Evolutionary conservation across 1,140 invertebrate genomes (phyloP), one percentile per base, ranked within the genome.

Genomic region (Drosophila albomicans): DNA sequence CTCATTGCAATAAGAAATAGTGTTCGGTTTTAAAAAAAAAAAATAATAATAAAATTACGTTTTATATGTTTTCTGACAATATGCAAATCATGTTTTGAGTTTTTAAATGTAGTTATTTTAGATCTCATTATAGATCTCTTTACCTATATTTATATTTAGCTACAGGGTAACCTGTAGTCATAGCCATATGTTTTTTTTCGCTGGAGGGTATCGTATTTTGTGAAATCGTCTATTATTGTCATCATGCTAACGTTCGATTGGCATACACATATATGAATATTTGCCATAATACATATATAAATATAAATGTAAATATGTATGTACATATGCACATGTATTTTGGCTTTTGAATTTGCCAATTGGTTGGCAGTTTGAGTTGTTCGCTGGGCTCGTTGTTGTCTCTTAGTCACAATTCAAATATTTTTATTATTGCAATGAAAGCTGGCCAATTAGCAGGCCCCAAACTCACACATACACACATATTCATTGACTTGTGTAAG

Each of bases 201-300:
- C 25, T 30, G 13, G n/a, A 48, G 49, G 51, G 57, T 81, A 69
- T 86, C 79, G 71, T 87, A 86, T 86, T 86, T 86, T 87, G 82
- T 88, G 82, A 86, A 86, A 86, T 88, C 82, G 82, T 82, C 84
- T 88, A 88, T 86, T 79, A 87, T 87, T 87, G 82, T 87, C 82
- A 88, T 88, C 82, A 87, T 86, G 84, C 82, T 86, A 86, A 86
- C 82, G 84, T 79, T 86, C 82, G 76, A 82, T 86, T 78, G 82
- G 64, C 80, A 75, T 65, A 69, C 49, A 56, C 41, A 45, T 28
- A 61, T 20, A 68, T 35, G 11, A 28, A 54, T 62, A 66, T 59
- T 30, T 65, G 46, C 45, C 43, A 64, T 64, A 63, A 15, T 57
- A 52, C 5, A 52, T 32, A 48, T 54, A 20, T 10, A 48, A 8